phyloP scores from a whole-genome alignment of 2,888 invertebrate species.

The Cantharis nigra region DNA sequence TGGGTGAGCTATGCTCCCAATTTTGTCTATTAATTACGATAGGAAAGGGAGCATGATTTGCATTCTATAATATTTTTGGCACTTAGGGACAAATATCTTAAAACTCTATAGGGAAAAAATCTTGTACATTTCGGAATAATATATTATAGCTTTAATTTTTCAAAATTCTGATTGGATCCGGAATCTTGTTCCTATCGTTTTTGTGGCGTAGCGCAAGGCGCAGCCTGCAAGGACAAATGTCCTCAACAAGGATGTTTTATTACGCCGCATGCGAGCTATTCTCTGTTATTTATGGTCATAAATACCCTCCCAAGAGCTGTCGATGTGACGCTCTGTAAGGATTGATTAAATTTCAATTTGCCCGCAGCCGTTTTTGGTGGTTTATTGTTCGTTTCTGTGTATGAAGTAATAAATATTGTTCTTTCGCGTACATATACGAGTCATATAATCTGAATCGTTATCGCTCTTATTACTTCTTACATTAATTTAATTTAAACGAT shows the following conservation, averaged over 20 bases:
- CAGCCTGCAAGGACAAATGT: conserved; percentile 28
- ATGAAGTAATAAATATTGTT: conserved; percentile 25
- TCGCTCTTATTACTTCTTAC: not conserved
- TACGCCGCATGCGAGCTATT: conserved; percentile 33
- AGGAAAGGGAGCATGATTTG: conserved; percentile 24
- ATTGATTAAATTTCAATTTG: conserved; percentile 34
- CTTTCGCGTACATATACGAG: conserved; percentile 1
- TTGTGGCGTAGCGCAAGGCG: conserved; percentile 26
- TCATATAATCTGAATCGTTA: not conserved
- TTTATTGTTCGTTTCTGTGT: conserved; percentile 32
- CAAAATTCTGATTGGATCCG: conserved; percentile 30
- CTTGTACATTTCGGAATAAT: conserved; percentile 7
- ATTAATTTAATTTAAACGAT: not conserved
- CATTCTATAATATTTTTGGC: conserved; percentile 6
- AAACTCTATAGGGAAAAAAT: conserved; percentile 6
- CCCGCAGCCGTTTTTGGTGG: conserved; percentile 30
- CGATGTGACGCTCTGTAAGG: conserved; percentile 31
- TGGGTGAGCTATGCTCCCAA: conserved; percentile 20
- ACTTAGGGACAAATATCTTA: conserved; percentile 5
- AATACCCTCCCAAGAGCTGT: conserved; percentile 32
- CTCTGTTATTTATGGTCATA: conserved; percentile 31
- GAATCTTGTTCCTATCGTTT: conserved; percentile 26
- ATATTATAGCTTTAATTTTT: conserved; percentile 27
- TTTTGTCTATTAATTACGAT: conserved; percentile 31
- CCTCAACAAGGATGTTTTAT: conserved; percentile 33